Evolutionary conservation across 2,113 vertebrate species (phyloP).

Genomic region (Scolopax mira): DNA sequence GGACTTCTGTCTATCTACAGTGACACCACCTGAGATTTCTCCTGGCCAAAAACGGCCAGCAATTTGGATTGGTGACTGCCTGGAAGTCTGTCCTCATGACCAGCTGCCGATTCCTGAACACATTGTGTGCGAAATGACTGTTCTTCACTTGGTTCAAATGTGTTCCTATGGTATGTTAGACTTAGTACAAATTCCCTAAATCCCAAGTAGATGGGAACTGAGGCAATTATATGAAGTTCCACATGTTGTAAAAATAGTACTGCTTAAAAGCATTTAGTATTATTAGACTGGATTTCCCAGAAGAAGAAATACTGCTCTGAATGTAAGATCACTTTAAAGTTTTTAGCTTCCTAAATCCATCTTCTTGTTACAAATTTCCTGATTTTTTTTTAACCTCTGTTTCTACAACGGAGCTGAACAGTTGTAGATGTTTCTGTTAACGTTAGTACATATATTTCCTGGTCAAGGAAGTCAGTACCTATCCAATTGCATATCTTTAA

Average conservation of each 20-base stretch:
- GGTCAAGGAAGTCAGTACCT: not conserved
- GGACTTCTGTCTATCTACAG: not conserved
- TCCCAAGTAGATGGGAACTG: not conserved
- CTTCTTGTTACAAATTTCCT: slow-evolving; percentile 13
- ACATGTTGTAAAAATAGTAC: not conserved
- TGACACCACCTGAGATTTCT: not conserved
- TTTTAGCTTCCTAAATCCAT: slow-evolving; percentile 48
- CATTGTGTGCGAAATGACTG: not conserved
- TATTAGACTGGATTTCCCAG: slow-evolving; percentile 9
- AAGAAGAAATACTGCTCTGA: not conserved
- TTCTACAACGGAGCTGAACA: not conserved
- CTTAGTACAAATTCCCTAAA: slow-evolving; percentile 20
- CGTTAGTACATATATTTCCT: not conserved
- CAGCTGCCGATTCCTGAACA: not conserved
- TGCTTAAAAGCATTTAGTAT: slow-evolving; percentile 2
- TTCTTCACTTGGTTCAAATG: not conserved
- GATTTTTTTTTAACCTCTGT: not conserved
- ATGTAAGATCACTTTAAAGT: not conserved
- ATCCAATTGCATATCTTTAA: not conserved
- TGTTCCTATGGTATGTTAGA: not conserved
- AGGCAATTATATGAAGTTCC: not conserved
- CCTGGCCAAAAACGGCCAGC: rapidly evolving
- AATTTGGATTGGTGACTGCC: not conserved
- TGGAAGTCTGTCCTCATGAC: not conserved
- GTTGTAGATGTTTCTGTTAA: not conserved